phyloP scores from a whole-genome alignment of 2,113 vertebrate species.

The Crotalus tigris region DNA sequence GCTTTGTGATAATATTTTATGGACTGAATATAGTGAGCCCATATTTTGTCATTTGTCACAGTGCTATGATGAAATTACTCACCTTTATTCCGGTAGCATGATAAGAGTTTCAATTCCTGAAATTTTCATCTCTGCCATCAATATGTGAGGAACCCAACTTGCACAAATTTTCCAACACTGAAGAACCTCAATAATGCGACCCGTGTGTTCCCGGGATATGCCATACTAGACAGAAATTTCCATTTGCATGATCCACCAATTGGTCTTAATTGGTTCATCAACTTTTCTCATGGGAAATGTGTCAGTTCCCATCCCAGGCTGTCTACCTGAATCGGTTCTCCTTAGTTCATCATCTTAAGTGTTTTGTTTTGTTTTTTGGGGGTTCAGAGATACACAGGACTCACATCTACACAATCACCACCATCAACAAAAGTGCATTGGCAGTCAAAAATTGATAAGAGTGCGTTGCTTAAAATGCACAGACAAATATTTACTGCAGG shows the following conservation, averaged over 20 bases:
- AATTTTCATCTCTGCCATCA: not conserved
- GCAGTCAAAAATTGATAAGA: not conserved
- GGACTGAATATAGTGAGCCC: not conserved
- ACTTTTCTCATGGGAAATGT: not conserved
- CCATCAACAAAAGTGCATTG: not conserved
- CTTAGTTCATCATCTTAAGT: not conserved
- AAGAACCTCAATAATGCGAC: not conserved
- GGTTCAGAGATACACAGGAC: not conserved
- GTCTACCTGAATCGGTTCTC: not conserved
- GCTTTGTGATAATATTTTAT: not conserved
- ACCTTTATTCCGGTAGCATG: not conserved
- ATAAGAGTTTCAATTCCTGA: not conserved
- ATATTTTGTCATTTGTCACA: not conserved
- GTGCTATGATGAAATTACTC: not conserved
- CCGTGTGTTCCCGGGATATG: not conserved
- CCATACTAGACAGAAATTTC: not conserved
- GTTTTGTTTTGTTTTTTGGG: not conserved
- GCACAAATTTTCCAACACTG: not conserved
- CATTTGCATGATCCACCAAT: not conserved
- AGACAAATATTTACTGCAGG: not conserved
- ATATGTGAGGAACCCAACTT: not conserved
- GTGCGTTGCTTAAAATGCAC: not conserved
- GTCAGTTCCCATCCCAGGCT: not conserved
- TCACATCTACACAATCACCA: not conserved
- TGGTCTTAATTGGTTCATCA: not conserved